These are phyloP conservation scores for Stomatorhinus ivindoensis DNA, from an alignment of 2,113 vertebrate genomes.

Conservation along the genomic window DNA sequence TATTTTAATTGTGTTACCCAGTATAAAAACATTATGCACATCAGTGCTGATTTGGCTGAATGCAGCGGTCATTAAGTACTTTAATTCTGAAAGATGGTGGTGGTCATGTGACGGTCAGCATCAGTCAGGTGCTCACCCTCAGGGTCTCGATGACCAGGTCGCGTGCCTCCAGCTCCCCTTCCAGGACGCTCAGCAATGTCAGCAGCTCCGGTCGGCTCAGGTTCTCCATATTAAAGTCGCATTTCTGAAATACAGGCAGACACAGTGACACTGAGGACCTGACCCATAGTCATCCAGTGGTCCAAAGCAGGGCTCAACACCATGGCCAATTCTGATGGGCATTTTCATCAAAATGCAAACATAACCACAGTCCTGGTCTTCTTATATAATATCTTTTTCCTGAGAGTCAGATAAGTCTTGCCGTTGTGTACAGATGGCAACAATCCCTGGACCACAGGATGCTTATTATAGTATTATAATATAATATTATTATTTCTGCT, in stretches of 20 bases:
- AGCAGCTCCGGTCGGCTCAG: constrained; percentile 19
- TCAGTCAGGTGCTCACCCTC: constrained; percentile 4
- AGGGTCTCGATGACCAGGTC: constrained; percentile 22
- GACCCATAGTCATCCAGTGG: background rate
- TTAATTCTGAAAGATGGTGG: background rate
- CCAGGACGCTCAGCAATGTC: constrained; percentile 19
- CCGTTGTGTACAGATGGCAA: too few relatives aligned
- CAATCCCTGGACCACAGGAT: too few relatives aligned
- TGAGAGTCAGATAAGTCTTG: too few relatives aligned
- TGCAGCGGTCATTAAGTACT: background rate
- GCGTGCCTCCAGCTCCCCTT: constrained; percentile 18
- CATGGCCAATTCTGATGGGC: background rate
- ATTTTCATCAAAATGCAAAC: background rate
- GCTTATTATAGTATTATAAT: too few relatives aligned
- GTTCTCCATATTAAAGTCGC: constrained; percentile 20
- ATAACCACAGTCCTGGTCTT: too few relatives aligned
- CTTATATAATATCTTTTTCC: too few relatives aligned
- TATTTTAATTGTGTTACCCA: background rate
- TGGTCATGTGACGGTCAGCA: background rate
- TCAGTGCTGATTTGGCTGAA: background rate
- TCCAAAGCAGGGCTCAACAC: background rate
- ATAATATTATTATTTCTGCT: background rate
- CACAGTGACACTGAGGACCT: background rate
- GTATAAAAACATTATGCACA: background rate
- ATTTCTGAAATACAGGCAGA: constrained; percentile 8